Base-by-base conservation (phyloP, 2,113 vertebrate genomes). In the Plecturocebus donacophilus region DNA sequence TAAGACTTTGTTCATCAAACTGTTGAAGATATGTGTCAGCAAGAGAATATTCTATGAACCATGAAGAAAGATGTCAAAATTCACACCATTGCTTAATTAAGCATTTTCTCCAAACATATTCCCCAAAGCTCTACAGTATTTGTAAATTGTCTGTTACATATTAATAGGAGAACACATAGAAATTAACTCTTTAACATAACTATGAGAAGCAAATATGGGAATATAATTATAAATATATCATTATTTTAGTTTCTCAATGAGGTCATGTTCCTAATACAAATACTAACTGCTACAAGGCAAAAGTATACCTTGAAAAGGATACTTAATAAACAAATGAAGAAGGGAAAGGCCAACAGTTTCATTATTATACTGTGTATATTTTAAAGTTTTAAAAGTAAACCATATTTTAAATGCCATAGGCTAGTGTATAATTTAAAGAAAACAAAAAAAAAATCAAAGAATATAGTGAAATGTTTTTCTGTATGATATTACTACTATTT, bases 1-100 rank as follows among this genome's bases (percentile, higher is more conserved):
- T 96, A 96, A 85, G 27, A 96, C 92, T 98, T 83, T 92, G 76
- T 97, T 98, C 84, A 86, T 97, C 52, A 88, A 93, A 98, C 87
- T 96, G 52, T 96, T 94, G 93, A 95, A 98, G 87, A 64, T 96
- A 97, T 40, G 52, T 92, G 93, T 97, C 95, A 98, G 96, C 87
- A 94, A 98, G 87, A 84, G 95, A 96, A 25, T 93, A 97, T 97
- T 97, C 95, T 23, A 0, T 97, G 97, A 98, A 97, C 94, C 87
- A 38, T 94, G 84, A 97, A 98, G 98, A 98, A 98, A 77, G 95
- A 98, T 97, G 95, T 98, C 97, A 95, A 98, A 98, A 98, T 98
- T 97, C 96, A 97, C 90, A 98, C 87, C 87, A 92, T 96, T 98
- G 94, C 94, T 96, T 98, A 98, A 99, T 98, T 98, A 98, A 98